Evolutionary conservation across 1,140 invertebrate species (phyloP).

Genomic region (Neodiprion virginianus): DNA sequence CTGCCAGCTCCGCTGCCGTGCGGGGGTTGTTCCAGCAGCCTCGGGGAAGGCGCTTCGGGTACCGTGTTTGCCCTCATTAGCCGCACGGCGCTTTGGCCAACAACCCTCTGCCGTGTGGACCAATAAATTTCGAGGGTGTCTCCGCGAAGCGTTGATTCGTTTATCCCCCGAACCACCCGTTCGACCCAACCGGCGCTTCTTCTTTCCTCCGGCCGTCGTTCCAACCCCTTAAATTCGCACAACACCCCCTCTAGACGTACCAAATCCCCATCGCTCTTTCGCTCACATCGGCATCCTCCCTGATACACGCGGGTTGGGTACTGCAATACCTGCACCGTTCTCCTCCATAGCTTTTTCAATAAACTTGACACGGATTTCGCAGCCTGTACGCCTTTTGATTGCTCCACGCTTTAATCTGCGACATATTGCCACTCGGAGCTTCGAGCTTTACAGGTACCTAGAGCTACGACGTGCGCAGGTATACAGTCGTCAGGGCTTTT

Average conservation of each 20-base stretch:
- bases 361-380: neutral
- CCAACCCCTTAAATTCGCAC: neutral
- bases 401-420: neutral
- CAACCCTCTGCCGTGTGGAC: neutral
- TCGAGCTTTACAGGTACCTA: too few relatives aligned
- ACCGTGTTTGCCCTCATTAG: slow-evolving; percentile 30
- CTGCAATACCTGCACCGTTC: too few relatives aligned
- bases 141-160: neutral
- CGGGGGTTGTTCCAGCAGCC: neutral
- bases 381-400: neutral
- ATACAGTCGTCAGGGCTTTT: neutral
- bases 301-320: neutral
- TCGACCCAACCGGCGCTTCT: neutral
- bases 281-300: slow-evolving; percentile 35
- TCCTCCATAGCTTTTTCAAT: too few relatives aligned
- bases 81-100: slow-evolving; percentile 14
- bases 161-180: neutral
- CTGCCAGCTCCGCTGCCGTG: too few relatives aligned
- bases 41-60: neutral
- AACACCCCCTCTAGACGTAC: too few relatives aligned
- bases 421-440: neutral
- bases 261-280: slow-evolving; percentile 29
- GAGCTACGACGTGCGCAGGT: neutral
- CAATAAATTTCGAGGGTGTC: neutral
- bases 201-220: neutral